Conservation (phyloP, 2,113 vertebrate genomes). For the Lethenteron camtschaticum region DNA sequence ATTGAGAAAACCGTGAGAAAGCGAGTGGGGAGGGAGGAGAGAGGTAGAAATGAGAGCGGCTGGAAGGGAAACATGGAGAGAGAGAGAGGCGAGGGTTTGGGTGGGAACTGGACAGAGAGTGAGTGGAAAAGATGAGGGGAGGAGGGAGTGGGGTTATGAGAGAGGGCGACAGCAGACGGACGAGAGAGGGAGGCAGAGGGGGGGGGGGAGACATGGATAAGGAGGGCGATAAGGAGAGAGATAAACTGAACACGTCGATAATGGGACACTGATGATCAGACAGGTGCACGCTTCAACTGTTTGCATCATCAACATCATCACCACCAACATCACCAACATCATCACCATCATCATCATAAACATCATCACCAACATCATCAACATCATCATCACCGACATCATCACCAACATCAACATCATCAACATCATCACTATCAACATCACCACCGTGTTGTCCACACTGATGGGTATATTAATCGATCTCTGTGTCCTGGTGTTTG, state of each 20-base stretch:
- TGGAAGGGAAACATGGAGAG: slow-evolving; percentile 3
- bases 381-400: too few species aligned
- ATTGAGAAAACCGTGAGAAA: background rate
- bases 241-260: background rate
- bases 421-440: too few species aligned
- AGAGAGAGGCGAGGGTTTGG: background rate
- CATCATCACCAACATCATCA: too few species aligned
- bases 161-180: background rate
- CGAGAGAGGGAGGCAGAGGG: background rate
- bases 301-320: too few species aligned
- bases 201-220: background rate
- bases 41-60: background rate
- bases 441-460: too few species aligned
- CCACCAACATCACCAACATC: too few species aligned
- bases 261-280: too few species aligned
- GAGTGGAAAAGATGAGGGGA: background rate
- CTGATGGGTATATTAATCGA: too few species aligned
- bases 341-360: too few species aligned
- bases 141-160: background rate
- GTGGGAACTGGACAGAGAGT: background rate
- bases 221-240: background rate
- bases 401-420: too few species aligned
- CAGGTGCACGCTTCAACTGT: too few species aligned
- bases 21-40: background rate
- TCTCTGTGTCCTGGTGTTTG: too few species aligned